phyloP scores from a whole-genome alignment of 1,140 invertebrate genomes.

The Pseudomyrmex dendroicus region DNA sequence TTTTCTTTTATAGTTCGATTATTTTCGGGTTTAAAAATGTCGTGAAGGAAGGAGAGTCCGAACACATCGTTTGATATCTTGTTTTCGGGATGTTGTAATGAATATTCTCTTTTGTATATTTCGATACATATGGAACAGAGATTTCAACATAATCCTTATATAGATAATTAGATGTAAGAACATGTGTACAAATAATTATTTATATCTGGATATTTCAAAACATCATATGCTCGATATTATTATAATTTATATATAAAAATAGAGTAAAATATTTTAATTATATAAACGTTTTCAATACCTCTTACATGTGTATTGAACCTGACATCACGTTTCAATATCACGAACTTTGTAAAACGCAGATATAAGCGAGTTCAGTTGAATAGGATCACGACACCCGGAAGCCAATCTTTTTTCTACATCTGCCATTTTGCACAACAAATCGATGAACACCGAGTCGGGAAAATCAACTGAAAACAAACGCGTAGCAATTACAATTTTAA shows the following conservation, averaged over 20 bases:
- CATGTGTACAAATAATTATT: no score
- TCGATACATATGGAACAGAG: no score
- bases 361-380: constrained; percentile 93
- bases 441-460: constrained; percentile 90
- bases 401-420: constrained; percentile 92
- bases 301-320: no score
- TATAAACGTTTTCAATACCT: background rate
- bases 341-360: constrained; percentile 91
- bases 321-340: constrained; percentile 81
- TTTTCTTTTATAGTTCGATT: background rate
- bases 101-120: no score
- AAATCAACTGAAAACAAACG: constrained; percentile 91
- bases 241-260: no score
- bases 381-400: constrained; percentile 92
- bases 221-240: no score
- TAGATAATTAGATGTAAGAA: no score
- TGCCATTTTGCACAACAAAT: constrained; percentile 92
- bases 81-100: background rate
- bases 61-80: background rate
- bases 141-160: no score
- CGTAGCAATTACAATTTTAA: constrained; percentile 50
- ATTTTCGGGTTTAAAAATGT: constrained; percentile 1
- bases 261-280: background rate
- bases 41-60: background rate
- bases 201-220: no score